Evolutionary conservation across 1,140 invertebrate species (phyloP), one percentile per base, ranked within the genome.

Genomic region (Drosophila aff.): DNA sequence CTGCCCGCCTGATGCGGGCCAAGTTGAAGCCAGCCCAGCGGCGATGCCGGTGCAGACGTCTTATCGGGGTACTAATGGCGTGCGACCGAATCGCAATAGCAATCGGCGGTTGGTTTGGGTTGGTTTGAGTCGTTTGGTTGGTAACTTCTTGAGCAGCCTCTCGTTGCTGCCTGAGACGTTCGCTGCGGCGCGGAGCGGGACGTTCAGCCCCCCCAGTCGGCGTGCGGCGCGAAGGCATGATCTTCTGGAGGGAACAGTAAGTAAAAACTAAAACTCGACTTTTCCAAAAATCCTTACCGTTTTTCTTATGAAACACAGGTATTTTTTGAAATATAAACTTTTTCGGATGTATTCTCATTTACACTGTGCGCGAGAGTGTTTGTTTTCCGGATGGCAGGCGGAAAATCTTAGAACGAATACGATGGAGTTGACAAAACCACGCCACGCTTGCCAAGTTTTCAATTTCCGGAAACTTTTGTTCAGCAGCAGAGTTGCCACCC

Each of bases 101-200:
- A 23, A 55, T 3, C 4, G 52, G 7, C 4, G 21, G 15, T 8
- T 15, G 5, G 18, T 38, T 55, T 8, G 21, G 5, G 18, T 38
- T 55, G 18, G 26, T n/a, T 0, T 16, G 26, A 1, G 49, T n/a
- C 23, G 16, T 11, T 16, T 26, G 23, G 26, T n/a, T 50, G 49
- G 26, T 4, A 11, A 4, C 16, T 10, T 8, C 16, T 16, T 5
- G 8, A n/a, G 49, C 26, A 16, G 58, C 18, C 31, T 49, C 46
- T 3, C 28, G 44, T 15, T 38, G 46, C 10, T 3, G 11, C 2
- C 47, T 33, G 7, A 62, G 7, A 5, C 60, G 60, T 9, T 38
- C 18, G 31, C 60, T 62, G 31, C 60, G 60, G 11, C 60, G 60
- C 2, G 33, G 53, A 40, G 53, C 10, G 8, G 5, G 2, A 5